Conservation (phyloP, 2,113 vertebrate genomes). For the Zapus hudsonius region DNA sequence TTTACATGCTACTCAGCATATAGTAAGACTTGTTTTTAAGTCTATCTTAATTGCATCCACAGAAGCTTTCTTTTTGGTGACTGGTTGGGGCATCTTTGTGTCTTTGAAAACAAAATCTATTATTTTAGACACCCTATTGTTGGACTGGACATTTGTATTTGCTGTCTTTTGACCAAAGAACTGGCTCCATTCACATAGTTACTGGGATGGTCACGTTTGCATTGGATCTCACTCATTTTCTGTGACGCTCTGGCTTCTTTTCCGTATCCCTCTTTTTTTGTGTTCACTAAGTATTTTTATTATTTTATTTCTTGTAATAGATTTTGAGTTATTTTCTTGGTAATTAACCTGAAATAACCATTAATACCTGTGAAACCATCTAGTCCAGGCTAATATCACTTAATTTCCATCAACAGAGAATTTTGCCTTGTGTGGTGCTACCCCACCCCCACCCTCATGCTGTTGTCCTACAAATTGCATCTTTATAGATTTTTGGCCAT, state of each 20-base stretch:
- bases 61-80: not conserved
- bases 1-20: not conserved
- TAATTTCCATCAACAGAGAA: no score
- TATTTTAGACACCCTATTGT: not conserved
- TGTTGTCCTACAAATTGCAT: no score
- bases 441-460: no score
- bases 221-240: not conserved
- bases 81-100: not conserved
- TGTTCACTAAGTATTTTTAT: not conserved
- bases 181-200: not conserved
- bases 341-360: not conserved
- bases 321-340: not conserved
- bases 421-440: no score
- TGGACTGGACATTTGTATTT: no score
- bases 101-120: no score
- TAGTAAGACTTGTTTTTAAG: not conserved
- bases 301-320: not conserved
- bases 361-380: not conserved
- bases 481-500: no score
- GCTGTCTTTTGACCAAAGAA: not conserved
- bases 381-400: not conserved
- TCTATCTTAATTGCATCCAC: not conserved
- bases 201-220: not conserved
- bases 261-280: not conserved
- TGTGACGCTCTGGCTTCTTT: accelerated